phyloP scores from a whole-genome alignment of 1,140 invertebrate genomes.

The Eubasilissa regina region DNA sequence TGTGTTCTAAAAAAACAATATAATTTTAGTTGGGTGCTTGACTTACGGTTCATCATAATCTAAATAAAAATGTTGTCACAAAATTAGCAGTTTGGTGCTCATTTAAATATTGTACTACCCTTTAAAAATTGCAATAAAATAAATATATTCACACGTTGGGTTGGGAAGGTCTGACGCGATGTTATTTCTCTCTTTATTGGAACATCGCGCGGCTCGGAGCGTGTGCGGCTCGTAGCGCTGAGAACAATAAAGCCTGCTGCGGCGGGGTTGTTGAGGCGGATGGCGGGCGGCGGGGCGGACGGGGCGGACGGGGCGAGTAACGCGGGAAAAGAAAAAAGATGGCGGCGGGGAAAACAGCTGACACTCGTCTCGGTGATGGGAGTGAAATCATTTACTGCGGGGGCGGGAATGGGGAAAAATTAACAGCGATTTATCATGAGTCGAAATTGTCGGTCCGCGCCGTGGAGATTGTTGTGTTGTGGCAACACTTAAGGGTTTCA shows the following conservation, averaged over 20 bases:
- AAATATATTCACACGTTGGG: constrained; percentile 3
- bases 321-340: constrained; percentile 36
- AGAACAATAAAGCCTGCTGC: constrained; percentile 10
- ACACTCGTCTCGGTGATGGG: constrained; percentile 2
- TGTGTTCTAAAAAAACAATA: no score
- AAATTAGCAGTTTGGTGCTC: no score
- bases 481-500: not conserved
- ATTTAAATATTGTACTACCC: no score
- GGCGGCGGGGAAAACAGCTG: constrained; percentile 23
- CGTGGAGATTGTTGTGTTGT: not conserved
- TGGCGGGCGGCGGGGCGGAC: not conserved
- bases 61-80: no score
- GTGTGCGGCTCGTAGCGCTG: constrained; percentile 5
- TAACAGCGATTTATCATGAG: no score
- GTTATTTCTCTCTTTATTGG: constrained; percentile 28
- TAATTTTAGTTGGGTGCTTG: no score
- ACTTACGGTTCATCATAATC: no score
- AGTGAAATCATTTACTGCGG: constrained; percentile 7
- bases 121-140: no score
- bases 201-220: constrained; percentile 5
- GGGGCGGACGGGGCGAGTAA: not conserved
- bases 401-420: not conserved
- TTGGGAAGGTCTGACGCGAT: constrained; percentile 3
- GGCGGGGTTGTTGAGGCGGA: not conserved
- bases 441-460: not conserved